Evolutionary conservation across 1,140 invertebrate species (phyloP).

Genomic region (Arctopsyche grandis): DNA sequence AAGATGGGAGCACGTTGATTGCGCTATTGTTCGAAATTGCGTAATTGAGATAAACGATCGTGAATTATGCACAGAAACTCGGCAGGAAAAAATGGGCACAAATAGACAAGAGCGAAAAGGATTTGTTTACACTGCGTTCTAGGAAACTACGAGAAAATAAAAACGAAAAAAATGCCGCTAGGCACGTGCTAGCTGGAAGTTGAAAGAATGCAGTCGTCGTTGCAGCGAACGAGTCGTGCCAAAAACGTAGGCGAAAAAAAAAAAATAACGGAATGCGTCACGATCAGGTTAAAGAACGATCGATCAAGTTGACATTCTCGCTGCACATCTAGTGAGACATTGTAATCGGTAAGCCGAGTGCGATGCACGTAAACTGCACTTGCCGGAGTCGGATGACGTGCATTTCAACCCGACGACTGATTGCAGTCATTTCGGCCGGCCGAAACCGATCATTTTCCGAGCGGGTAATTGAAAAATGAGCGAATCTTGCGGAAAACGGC

Average conservation of each 20-base stretch:
- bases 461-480: not conserved
- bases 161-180: not conserved
- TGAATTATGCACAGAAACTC: not conserved
- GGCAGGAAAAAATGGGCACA: not conserved
- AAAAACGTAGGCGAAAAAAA: constrained; percentile 20
- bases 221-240: constrained; percentile 2
- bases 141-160: constrained; percentile 14
- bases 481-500: not conserved
- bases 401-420: no score
- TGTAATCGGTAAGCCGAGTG: no score
- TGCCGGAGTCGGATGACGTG: no score
- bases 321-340: not conserved
- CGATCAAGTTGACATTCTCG: not conserved
- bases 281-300: not conserved
- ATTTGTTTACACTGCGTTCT: constrained; percentile 14
- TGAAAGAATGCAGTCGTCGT: constrained; percentile 22
- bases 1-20: constrained; percentile 10
- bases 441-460: not conserved
- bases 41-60: constrained; percentile 6
- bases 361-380: no score
- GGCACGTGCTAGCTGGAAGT: constrained; percentile 16
- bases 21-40: constrained; percentile 4
- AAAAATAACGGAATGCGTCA: not conserved
- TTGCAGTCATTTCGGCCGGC: no score
- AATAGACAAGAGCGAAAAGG: not conserved